A percentile compares a stretch with the other conserved stretches of the same genome.
Conservation (phyloP, 2,888 invertebrate species). For the Thymelicus lineola region DNA sequence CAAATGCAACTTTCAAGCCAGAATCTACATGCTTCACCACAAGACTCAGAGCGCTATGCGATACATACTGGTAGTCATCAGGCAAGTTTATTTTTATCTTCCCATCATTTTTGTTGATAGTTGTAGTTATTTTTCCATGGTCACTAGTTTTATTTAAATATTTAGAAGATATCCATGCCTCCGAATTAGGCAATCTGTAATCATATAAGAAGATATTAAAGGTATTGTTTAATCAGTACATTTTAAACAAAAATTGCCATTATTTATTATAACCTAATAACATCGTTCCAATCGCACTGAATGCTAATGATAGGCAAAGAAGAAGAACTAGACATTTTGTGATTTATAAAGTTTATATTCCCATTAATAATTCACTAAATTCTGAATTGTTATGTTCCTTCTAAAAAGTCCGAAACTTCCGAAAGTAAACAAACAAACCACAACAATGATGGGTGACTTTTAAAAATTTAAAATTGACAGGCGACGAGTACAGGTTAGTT, state of each 20-base stretch:
- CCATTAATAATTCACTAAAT: neutral
- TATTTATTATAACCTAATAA: constrained; percentile 63
- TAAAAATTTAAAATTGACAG: too few species aligned
- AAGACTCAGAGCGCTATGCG: constrained; percentile 69
- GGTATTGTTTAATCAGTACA: neutral
- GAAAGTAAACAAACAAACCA: constrained; percentile 1
- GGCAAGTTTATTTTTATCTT: constrained; percentile 73
- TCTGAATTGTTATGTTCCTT: too few species aligned
- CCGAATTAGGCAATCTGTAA: constrained; percentile 70
- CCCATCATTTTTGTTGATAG: constrained; percentile 61
- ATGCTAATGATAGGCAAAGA: constrained; percentile 73
- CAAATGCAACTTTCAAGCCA: constrained; percentile 75
- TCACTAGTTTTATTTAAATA: constrained; percentile 66
- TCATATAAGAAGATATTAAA: neutral
- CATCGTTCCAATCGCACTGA: constrained; percentile 84
- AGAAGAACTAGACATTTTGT: constrained; percentile 51
- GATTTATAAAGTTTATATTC: neutral
- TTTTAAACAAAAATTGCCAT: neutral
- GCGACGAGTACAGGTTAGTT: too few species aligned
- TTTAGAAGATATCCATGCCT: constrained; percentile 83
- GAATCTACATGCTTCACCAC: constrained; percentile 74
- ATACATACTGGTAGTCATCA: constrained; percentile 70
- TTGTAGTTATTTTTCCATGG: constrained; percentile 71
- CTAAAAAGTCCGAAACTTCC: too few species aligned
- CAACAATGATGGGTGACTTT: neutral